These are phyloP conservation scores for Butorides virescens DNA, from an alignment of 2,113 vertebrate genomes.

Conservation along the genomic window DNA sequence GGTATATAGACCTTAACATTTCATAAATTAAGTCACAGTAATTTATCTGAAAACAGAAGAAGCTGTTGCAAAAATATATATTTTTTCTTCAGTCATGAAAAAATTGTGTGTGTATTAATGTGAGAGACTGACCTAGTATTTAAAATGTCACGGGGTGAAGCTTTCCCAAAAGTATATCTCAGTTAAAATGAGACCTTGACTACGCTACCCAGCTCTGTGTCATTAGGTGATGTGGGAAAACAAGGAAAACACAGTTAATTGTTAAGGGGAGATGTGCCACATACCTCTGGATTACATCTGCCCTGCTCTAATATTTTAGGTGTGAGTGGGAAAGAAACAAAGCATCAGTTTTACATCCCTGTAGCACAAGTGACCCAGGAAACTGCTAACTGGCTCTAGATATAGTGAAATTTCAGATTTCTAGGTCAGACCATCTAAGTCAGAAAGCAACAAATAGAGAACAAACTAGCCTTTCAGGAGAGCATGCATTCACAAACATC, in stretches of 20 bases:
- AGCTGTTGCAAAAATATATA: not conserved
- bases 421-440: not conserved
- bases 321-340: not conserved
- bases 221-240: not conserved
- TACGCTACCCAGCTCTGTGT: accelerated
- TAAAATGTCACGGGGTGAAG: not conserved
- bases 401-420: too few relatives aligned
- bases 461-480: not conserved
- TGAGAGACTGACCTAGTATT: not conserved
- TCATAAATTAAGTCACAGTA: not conserved
- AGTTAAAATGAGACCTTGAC: not conserved
- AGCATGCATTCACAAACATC: not conserved
- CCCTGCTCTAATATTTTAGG: not conserved
- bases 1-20: not conserved
- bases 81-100: not conserved
- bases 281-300: not conserved
- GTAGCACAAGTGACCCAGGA: not conserved
- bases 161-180: not conserved
- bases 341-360: not conserved
- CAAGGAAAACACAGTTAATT: not conserved
- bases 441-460: not conserved
- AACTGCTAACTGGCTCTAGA: not conserved
- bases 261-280: not conserved
- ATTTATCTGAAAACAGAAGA: not conserved
- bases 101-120: accelerated